Conservation (phyloP, 1,140 invertebrate species). For the Platyscapa corneri region DNA sequence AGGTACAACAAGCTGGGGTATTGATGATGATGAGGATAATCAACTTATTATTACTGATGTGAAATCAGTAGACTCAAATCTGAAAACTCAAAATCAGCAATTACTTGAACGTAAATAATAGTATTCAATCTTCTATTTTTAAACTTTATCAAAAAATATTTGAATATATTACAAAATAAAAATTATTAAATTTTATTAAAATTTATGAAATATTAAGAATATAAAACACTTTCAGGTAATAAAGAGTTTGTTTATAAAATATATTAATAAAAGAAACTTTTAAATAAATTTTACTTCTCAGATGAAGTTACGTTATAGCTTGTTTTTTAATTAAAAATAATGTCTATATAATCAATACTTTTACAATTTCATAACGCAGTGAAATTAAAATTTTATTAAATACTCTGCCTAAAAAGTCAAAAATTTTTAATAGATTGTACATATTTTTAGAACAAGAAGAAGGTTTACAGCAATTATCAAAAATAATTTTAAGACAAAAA, state of each 20-base stretch:
- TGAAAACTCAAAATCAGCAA: constrained; percentile 64
- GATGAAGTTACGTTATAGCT: background rate
- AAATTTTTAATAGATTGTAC: background rate
- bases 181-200: background rate
- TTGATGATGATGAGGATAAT: constrained; percentile 66
- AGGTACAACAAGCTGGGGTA: constrained; percentile 72
- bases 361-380: background rate
- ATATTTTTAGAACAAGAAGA: constrained; percentile 80
- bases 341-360: background rate
- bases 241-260: too few species aligned
- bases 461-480: constrained; percentile 84
- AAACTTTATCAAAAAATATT: background rate
- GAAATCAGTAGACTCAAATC: constrained; percentile 54
- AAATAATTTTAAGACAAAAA: constrained; percentile 86
- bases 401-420: background rate
- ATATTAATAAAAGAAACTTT: too few species aligned
- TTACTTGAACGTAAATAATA: constrained; percentile 61
- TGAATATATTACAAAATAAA: too few species aligned
- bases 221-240: too few species aligned
- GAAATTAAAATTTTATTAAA: constrained; percentile 25
- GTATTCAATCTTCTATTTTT: background rate
- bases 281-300: too few species aligned
- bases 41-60: constrained; percentile 61
- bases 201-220: too few species aligned
- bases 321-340: background rate